Evolutionary conservation across 2,888 invertebrate species (phyloP).

Genomic region (Athripsodes cinereus): DNA sequence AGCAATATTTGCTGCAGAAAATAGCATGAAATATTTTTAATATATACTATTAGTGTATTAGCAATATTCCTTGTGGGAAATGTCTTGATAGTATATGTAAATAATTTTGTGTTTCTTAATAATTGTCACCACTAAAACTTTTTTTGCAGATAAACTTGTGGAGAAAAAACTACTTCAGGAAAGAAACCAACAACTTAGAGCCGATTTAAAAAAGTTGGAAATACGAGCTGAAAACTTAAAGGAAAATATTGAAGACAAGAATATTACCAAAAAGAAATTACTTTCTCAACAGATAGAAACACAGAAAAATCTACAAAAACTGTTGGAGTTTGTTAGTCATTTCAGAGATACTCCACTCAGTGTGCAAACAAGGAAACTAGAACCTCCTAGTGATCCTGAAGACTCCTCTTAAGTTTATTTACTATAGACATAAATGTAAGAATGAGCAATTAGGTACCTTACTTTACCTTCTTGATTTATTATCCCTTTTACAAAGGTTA

Average conservation of each 20-base stretch:
- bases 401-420: background rate
- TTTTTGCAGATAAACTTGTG: constrained; percentile 39
- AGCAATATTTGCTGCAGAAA: no score
- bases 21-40: no score
- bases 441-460: no score
- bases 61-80: no score
- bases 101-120: no score
- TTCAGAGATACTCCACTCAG: constrained; percentile 31
- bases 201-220: constrained; percentile 44
- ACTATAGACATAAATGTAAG: no score
- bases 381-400: background rate
- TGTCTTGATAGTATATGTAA: no score
- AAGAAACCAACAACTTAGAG: constrained; percentile 43
- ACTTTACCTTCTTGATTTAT: no score
- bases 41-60: no score
- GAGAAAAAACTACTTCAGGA: constrained; percentile 45
- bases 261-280: constrained; percentile 44
- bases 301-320: constrained; percentile 45
- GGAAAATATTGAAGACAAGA: constrained; percentile 45
- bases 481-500: no score
- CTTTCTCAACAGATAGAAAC: constrained; percentile 46
- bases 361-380: background rate
- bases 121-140: background rate
- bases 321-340: constrained; percentile 47
- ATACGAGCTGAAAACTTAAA: constrained; percentile 42